A percentile compares a stretch with the other conserved stretches of the same genome.
These are phyloP conservation scores for Ophion ventricosus DNA, from an alignment of 2,888 invertebrate genomes.

Conservation along the genomic window DNA sequence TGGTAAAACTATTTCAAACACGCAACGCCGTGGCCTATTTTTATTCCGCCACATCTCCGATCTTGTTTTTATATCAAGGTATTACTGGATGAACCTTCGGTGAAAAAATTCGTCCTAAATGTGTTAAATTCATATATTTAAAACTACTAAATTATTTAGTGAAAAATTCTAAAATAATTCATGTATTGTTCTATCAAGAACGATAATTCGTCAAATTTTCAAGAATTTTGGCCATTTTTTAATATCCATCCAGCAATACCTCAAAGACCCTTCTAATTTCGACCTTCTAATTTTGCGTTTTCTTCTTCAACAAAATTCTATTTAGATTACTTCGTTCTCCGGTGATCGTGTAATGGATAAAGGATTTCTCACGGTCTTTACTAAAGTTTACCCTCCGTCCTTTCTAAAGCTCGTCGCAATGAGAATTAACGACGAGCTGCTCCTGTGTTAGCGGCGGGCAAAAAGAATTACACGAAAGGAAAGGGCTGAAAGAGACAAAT, in stretches of 20 bases:
- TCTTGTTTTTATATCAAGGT: too few species aligned
- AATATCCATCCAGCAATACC: too few species aligned
- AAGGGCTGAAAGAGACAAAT: background rate
- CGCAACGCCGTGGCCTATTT: background rate
- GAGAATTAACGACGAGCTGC: slow-evolving; percentile 40
- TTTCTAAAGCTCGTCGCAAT: slow-evolving; percentile 12
- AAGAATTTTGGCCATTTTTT: too few species aligned
- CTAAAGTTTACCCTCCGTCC: slow-evolving; percentile 6
- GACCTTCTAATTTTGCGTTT: background rate
- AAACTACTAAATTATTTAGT: too few species aligned
- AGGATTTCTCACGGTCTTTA: slow-evolving; percentile 30
- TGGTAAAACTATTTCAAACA: background rate
- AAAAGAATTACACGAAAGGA: slow-evolving; percentile 8
- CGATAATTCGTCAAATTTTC: too few species aligned
- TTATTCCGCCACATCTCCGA: background rate
- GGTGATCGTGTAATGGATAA: slow-evolving; percentile 7
- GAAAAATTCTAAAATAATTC: too few species aligned
- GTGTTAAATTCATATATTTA: too few species aligned
- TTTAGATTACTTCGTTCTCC: slow-evolving; percentile 28
- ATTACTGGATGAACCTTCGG: too few species aligned
- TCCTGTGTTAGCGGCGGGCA: background rate
- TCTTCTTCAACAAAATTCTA: slow-evolving; percentile 14
- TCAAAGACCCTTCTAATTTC: background rate
- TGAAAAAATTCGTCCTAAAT: too few species aligned
- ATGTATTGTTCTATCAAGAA: too few species aligned